A percentile compares a stretch with the other conserved stretches of the same genome.
Evolutionary conservation across 2,888 invertebrate genomes (phyloP).

Genomic region (Poecilus cupreus): DNA sequence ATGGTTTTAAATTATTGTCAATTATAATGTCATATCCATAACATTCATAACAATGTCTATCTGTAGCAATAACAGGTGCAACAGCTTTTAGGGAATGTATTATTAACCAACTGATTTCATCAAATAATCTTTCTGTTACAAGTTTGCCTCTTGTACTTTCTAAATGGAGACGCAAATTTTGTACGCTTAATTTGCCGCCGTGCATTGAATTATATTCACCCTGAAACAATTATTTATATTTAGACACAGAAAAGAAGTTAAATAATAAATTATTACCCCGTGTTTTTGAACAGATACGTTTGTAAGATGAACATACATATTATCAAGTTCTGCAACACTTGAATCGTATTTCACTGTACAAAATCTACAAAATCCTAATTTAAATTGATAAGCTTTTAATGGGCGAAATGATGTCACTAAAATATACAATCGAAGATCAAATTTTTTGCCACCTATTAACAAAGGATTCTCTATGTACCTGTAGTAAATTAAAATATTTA

Average conservation of each 20-base stretch:
- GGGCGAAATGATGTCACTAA: slow-evolving; percentile 95
- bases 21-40: slow-evolving; percentile 98
- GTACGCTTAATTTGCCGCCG: slow-evolving; percentile 95
- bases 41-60: slow-evolving; percentile 94
- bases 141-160: slow-evolving; percentile 93
- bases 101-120: slow-evolving; percentile 91
- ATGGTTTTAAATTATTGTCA: slow-evolving; percentile 94
- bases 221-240: slow-evolving; percentile 72
- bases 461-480: slow-evolving; percentile 95
- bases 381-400: slow-evolving; percentile 93
- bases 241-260: not conserved
- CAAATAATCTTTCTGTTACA: slow-evolving; percentile 91
- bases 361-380: slow-evolving; percentile 95
- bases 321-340: slow-evolving; percentile 89
- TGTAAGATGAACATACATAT: slow-evolving; percentile 95
- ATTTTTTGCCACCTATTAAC: slow-evolving; percentile 96
- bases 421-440: slow-evolving; percentile 94
- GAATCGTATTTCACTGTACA: slow-evolving; percentile 97
- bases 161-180: slow-evolving; percentile 91
- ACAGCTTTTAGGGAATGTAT: slow-evolving; percentile 96
- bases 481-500: slow-evolving; percentile 58
- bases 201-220: slow-evolving; percentile 95
- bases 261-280: slow-evolving; percentile 77
- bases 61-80: slow-evolving; percentile 93
- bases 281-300: slow-evolving; percentile 99